Evolutionary conservation across 2,113 vertebrate genomes (phyloP), one percentile per base, ranked within the genome.

Genomic region (Microcebus griseorufus): DNA sequence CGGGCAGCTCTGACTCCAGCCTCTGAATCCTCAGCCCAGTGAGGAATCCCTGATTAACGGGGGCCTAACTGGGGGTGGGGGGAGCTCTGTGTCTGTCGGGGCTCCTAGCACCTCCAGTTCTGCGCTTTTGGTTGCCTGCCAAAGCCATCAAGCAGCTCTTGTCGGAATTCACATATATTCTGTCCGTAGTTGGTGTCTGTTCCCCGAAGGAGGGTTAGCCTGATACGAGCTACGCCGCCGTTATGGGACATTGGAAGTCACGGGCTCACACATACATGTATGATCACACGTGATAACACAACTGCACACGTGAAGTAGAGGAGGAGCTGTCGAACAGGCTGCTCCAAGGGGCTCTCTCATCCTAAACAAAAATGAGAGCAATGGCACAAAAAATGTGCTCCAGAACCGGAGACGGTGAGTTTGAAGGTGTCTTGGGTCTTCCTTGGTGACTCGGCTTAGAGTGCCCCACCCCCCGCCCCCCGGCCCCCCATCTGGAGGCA

Each of bases 401-500:
- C 20, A 62, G 39, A 78, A 4, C 72, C 5, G 10, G 51, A 20
- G 39, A 9, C 7, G 4, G 22, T 9, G 51, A 1, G 51, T 37
- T 16, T 16, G 6, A 20, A 55, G 23, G 29, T 7, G 16, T 9
- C 34, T 48, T 29, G 25, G 23, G 37, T n/a, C 29, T 75, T 17
- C 10, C 0, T 27, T 18, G 69, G 69, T 9, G 9, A 73, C 25
- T 11, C 9, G 13, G 22, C 32, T 18, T 13, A 14, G 11, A 27
- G 9, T 10, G n/a, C n/a, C n/a, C n/a, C n/a, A n/a, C n/a, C n/a
- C n/a, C n/a, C n/a, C n/a, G n/a, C n/a, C n/a, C n/a, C n/a, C n/a
- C n/a, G 6, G n/a, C 34, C 34, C 22, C 55, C 76, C 0, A 2
- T 34, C n/a, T 25, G 6, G 4, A 3, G 82, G 76, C 25, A 62